These are phyloP conservation scores for Leptopilina myrica DNA, from an alignment of 2,888 invertebrate species.

Conservation along the genomic window DNA sequence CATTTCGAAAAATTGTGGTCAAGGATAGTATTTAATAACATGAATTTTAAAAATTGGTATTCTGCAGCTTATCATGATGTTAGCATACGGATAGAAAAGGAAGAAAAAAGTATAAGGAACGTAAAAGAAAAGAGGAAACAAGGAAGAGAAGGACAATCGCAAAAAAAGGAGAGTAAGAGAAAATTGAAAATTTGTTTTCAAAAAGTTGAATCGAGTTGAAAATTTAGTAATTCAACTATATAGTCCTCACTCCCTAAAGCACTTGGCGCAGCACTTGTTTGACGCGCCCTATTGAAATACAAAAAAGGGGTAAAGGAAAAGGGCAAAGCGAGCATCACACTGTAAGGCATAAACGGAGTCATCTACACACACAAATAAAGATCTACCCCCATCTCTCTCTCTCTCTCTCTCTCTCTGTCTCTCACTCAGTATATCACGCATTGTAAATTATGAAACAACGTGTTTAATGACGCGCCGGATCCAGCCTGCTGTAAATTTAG, in stretches of 20 bases:
- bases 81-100: too few species aligned
- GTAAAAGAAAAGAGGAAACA: too few species aligned
- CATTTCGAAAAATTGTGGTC: too few species aligned
- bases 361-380: slow-evolving; percentile 6
- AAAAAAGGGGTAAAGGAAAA: slow-evolving; percentile 27
- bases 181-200: too few species aligned
- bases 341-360: slow-evolving; percentile 8
- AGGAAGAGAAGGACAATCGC: too few species aligned
- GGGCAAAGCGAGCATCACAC: slow-evolving; percentile 33
- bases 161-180: too few species aligned
- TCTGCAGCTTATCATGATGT: too few species aligned
- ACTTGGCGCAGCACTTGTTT: slow-evolving; percentile 39
- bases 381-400: too few species aligned
- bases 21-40: too few species aligned
- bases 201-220: slow-evolving; percentile 20
- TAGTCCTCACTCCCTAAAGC: slow-evolving; percentile 39
- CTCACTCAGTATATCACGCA: slow-evolving; percentile 60
- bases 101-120: too few species aligned
- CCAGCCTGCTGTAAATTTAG: slow-evolving; percentile 72
- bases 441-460: slow-evolving; percentile 76
- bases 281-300: slow-evolving; percentile 27
- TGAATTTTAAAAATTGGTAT: too few species aligned
- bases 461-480: slow-evolving; percentile 76
- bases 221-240: slow-evolving; percentile 46
- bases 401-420: not conserved